Conservation (phyloP, 1,140 invertebrate genomes). For the Brachionus manjavacas region DNA sequence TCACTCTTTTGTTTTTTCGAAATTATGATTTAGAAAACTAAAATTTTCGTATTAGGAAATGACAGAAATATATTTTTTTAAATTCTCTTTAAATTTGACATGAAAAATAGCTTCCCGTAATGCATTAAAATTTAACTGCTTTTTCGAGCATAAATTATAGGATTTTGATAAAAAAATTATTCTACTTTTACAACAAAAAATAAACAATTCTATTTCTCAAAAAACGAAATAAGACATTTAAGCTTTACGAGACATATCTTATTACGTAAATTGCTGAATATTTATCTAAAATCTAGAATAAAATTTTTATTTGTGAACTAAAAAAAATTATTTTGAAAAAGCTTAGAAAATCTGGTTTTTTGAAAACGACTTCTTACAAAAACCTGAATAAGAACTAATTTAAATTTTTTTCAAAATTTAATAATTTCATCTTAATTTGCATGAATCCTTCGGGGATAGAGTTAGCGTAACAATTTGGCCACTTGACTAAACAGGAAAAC, state of each 20-base stretch:
- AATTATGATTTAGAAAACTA: background rate
- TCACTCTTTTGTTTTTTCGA: background rate
- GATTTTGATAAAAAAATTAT: background rate
- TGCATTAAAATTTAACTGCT: background rate
- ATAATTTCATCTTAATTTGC: background rate
- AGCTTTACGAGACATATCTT: background rate
- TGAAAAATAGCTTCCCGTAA: background rate
- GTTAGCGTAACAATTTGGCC: background rate
- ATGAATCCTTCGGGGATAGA: too few relatives aligned
- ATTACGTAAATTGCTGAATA: background rate
- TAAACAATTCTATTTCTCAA: background rate
- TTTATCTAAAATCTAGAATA: background rate
- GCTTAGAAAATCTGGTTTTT: background rate
- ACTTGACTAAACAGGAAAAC: background rate
- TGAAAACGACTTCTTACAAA: background rate
- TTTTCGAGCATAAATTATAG: background rate
- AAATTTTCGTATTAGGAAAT: background rate
- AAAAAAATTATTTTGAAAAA: background rate
- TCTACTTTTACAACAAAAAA: background rate
- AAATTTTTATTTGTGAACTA: background rate
- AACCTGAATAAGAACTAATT: background rate
- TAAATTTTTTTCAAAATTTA: background rate
- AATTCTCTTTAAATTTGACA: background rate
- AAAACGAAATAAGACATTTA: background rate
- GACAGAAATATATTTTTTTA: background rate